A percentile compares a stretch with the other conserved stretches of the same genome.
Evolutionary conservation across 2,797 vertebrate species (phyloP).

Genomic region (Pseudochirops corinnae): DNA sequence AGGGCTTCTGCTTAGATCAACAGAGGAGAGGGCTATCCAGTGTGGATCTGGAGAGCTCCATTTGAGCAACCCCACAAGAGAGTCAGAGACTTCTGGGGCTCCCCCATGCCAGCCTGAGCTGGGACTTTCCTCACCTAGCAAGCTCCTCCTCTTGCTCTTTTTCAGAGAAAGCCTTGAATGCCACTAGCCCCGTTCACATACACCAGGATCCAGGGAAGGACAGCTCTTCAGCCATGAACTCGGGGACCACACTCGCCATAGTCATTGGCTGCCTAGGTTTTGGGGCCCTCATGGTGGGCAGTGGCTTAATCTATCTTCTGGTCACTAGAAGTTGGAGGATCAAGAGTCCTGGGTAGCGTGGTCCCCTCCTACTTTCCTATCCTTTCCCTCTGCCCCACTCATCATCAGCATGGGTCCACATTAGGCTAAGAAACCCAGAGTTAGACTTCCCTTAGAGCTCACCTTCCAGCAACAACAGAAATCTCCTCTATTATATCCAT

Average conservation of each 20-base stretch:
- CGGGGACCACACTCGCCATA: not conserved
- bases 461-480: not conserved
- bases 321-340: constrained; percentile 18
- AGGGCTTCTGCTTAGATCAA: too few relatives aligned
- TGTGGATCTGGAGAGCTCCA: not conserved
- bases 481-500: not conserved
- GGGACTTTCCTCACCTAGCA: not conserved
- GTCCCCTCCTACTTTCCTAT: not conserved
- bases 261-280: not conserved
- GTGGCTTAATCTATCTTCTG: constrained; percentile 51
- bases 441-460: not conserved
- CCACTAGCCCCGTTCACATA: not conserved
- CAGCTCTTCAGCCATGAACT: not conserved
- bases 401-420: not conserved
- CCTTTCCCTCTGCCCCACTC: not conserved
- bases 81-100: not conserved
- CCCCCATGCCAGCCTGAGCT: not conserved
- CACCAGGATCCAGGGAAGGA: not conserved
- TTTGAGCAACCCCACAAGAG: not conserved
- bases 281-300: not conserved
- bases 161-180: constrained; percentile 9
- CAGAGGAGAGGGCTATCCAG: not conserved
- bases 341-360: constrained; percentile 58
- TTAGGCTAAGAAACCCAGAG: not conserved
- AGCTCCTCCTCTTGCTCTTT: not conserved